Percentiles rank a stretch among this genome's conserved stretches.
Evolutionary conservation across 2,797 vertebrate species (phyloP).

Genomic region (Urophycis tenuis): DNA sequence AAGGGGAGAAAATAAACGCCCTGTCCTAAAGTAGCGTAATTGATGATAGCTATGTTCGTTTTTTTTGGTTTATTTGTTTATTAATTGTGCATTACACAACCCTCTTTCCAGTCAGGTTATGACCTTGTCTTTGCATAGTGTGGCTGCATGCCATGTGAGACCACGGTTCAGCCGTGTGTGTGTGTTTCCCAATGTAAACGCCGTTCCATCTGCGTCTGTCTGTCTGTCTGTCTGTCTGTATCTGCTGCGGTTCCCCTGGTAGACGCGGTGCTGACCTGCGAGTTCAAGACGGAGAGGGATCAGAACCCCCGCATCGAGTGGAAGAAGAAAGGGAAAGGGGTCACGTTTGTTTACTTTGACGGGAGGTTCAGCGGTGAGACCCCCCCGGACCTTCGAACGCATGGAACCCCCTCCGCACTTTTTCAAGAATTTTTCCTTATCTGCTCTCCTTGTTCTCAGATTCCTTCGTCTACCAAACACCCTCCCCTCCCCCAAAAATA

Average conservation of each 20-base stretch:
- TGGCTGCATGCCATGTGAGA: no score
- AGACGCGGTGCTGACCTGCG: constrained; percentile 85
- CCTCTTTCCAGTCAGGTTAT: no score
- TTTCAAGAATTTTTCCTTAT: neutral
- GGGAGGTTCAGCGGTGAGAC: constrained; percentile 73
- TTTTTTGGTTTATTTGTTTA: no score
- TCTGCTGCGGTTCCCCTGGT: neutral
- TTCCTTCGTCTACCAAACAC: neutral
- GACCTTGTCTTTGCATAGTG: no score
- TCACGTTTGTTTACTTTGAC: constrained; percentile 85
- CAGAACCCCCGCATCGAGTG: constrained; percentile 82
- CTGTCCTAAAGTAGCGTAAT: no score
- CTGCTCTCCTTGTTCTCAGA: neutral
- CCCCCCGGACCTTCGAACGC: neutral
- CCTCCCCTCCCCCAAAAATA: neutral
- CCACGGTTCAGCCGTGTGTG: neutral
- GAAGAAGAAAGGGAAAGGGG: constrained; percentile 80
- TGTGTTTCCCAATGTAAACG: neutral
- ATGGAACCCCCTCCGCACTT: neutral
- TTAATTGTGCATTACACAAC: no score
- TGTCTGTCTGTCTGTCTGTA: no score
- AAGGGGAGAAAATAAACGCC: no score
- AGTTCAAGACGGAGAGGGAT: constrained; percentile 76
- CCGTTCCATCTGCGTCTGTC: no score
- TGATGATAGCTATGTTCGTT: no score